These are phyloP conservation scores for Acleris cristana DNA, from an alignment of 2,888 invertebrate genomes.

Conservation along the genomic window DNA sequence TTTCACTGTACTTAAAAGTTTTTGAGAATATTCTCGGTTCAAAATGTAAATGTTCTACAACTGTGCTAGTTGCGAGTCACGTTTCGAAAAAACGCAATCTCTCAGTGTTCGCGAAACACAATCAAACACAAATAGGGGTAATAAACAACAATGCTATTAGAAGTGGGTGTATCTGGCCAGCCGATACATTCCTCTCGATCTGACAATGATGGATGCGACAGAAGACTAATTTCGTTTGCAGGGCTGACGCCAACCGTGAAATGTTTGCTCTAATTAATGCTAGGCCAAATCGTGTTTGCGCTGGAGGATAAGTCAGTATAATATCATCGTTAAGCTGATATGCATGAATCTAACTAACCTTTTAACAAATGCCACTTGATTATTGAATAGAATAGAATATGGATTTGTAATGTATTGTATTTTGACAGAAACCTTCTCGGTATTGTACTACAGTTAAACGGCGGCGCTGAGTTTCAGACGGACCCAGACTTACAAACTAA, in stretches of 20 bases:
- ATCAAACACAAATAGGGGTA: slow-evolving; percentile 29
- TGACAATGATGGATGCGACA: slow-evolving; percentile 39
- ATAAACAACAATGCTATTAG: slow-evolving; percentile 38
- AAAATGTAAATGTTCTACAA: no score
- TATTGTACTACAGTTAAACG: no score
- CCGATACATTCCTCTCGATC: slow-evolving; percentile 37
- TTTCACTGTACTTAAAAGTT: no score
- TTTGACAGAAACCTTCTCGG: no score
- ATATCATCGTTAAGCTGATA: slow-evolving; percentile 1
- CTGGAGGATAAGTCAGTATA: not conserved
- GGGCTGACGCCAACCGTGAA: slow-evolving; percentile 32
- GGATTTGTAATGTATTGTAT: no score
- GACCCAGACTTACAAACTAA: no score
- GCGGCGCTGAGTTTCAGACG: no score
- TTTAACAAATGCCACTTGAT: no score
- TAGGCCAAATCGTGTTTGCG: slow-evolving; percentile 22
- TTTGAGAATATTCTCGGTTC: no score
- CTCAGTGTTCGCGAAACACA: slow-evolving; percentile 9
- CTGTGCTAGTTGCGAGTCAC: no score
- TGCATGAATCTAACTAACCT: not conserved
- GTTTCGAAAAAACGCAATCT: not conserved
- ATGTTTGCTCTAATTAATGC: slow-evolving; percentile 36
- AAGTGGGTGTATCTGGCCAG: slow-evolving; percentile 34
- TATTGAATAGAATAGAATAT: no score
- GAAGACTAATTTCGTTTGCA: slow-evolving; percentile 36